Conservation (phyloP, 1,140 invertebrate species). For the Megathymus violae region DNA sequence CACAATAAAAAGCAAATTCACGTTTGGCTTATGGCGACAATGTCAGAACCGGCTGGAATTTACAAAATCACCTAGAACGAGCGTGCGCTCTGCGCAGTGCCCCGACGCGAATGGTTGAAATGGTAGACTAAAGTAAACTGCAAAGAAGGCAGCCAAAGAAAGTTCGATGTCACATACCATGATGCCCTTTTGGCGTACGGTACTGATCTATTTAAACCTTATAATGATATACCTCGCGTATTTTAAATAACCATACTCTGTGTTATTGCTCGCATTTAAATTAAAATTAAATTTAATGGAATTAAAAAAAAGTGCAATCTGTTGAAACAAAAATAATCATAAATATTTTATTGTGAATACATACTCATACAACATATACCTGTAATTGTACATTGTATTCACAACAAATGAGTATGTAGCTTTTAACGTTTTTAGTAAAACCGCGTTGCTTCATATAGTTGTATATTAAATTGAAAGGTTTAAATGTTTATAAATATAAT, state of each 20-base stretch:
- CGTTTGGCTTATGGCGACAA: constrained; percentile 57
- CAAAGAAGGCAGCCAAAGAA: constrained; percentile 71
- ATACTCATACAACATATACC: too few relatives aligned
- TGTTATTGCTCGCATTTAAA: too few relatives aligned
- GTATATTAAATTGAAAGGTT: too few relatives aligned
- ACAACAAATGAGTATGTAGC: too few relatives aligned
- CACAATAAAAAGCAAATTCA: constrained; percentile 61
- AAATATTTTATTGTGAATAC: too few relatives aligned
- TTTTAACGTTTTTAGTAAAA: too few relatives aligned
- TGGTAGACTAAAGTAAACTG: constrained; percentile 50
- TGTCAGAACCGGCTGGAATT: constrained; percentile 42
- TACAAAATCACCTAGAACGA: constrained; percentile 31
- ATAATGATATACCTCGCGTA: neutral
- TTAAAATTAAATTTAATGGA: too few relatives aligned
- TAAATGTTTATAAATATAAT: too few relatives aligned
- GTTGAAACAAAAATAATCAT: too few relatives aligned
- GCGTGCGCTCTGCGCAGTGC: constrained; percentile 59
- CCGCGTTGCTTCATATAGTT: too few relatives aligned
- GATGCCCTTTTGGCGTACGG: constrained; percentile 60
- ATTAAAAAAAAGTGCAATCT: too few relatives aligned
- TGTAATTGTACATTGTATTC: too few relatives aligned
- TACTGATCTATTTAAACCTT: constrained; percentile 61
- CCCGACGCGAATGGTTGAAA: constrained; percentile 72
- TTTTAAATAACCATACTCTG: neutral
- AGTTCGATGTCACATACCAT: constrained; percentile 71